A percentile compares a stretch with the other conserved stretches of the same genome.
Conservation (phyloP, 2,888 invertebrate genomes). For the Pachydiplax longipennis region DNA sequence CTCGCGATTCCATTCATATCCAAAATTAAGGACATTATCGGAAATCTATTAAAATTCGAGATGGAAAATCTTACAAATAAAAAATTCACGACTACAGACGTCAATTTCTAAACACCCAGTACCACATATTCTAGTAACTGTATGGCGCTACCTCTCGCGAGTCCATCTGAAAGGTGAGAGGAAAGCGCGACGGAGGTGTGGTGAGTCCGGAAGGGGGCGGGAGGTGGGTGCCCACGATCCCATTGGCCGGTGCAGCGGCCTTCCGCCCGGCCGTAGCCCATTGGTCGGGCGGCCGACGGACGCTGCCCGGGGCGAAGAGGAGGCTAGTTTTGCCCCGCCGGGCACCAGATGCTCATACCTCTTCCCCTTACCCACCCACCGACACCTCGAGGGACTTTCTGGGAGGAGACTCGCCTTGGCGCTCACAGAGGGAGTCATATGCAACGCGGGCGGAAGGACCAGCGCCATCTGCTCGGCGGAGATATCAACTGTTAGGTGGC, state of each 20-base stretch:
- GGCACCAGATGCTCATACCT: not conserved
- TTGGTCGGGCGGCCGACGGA: slow-evolving; percentile 24
- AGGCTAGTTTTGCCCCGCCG: not conserved
- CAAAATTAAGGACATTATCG: no score
- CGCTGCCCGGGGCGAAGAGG: slow-evolving; percentile 28
- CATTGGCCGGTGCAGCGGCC: slow-evolving; percentile 20
- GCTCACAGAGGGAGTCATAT: slow-evolving; percentile 38
- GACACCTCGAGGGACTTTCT: not conserved
- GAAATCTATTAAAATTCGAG: no score
- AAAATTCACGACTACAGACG: no score
- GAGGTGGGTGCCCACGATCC: not conserved
- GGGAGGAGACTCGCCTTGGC: slow-evolving; percentile 7
- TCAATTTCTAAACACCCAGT: no score
- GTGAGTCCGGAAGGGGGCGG: slow-evolving; percentile 16
- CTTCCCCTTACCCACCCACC: not conserved
- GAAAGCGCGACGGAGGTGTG: not conserved
- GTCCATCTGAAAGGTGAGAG: not conserved
- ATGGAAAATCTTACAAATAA: no score
- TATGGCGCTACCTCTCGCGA: slow-evolving; percentile 8
- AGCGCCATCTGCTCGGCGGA: slow-evolving; percentile 23
- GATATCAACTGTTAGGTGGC: not conserved
- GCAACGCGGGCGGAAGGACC: slow-evolving; percentile 21
- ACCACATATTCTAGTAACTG: not conserved
- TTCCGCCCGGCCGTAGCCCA: slow-evolving; percentile 23
- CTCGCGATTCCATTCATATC: no score